Base-by-base conservation (phyloP, 2,888 invertebrate species). In the Oscheius sp. region DNA sequence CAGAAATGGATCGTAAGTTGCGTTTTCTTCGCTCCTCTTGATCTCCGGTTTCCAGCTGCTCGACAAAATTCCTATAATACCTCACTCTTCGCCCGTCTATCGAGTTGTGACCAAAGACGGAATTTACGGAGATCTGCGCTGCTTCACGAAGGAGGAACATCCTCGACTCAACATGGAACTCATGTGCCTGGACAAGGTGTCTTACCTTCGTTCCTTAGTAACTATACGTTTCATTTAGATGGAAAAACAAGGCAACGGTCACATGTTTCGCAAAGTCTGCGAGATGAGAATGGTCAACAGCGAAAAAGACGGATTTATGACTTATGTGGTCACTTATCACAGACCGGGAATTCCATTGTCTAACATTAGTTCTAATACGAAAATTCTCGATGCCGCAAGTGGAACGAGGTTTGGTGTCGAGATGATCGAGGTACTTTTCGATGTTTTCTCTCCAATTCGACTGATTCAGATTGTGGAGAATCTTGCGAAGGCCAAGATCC, bases 191-290 rank as follows among this genome's bases (percentile, higher is more conserved):
- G 48, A 63, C 29, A 63, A 63, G 48, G 63, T 63, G 4, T 35
- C n/a, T 21, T 21, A 21, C 21, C 10, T 10, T 47, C 48, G 5
- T 29, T 48, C 48, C 1, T 47, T 21, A 9, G 32, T 9, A 21
- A 21, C 7, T 42, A 42, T 42, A 42, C 3, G 7, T 42, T 42
- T 7, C 7, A 42, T 63, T n/a, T 21, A 63, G 63, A 63, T 63
- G 63, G 63, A 63, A 63, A 47, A 48, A 3, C 32, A 29, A 29
- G 21, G 32, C 7, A 47, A 63, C 7, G 47, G 48, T 21, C 7
- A 47, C 47, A 63, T 63, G 63, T 63, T 63, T n/a, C 47, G 63
- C 9, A 63, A 63, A 47, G 32, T 63, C 29, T 63, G 50, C 48
- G 48, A 63, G 13, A 13, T 63, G 5, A n/a, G 29, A 10, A 50